Base-by-base conservation (phyloP, 2,797 vertebrate species). In the Odontamblyopus rebecca region DNA sequence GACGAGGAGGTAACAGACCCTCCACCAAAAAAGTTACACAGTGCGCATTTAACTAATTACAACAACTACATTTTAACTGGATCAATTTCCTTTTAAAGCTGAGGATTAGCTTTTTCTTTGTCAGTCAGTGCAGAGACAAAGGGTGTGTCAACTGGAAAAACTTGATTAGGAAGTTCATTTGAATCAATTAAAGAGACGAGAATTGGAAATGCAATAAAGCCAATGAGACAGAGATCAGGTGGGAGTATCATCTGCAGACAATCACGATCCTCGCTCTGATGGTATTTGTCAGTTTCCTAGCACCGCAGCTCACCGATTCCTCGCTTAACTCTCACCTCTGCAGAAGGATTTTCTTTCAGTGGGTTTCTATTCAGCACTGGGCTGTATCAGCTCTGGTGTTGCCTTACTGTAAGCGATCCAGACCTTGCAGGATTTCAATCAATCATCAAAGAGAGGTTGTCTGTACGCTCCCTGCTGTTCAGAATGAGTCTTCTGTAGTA, bases 341-440 rank as follows among this genome's bases (percentile, higher is more conserved):
- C 80, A 63, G 79, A 51, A 61, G 83, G 86, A 86, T 90, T 87
- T 83, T 77, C 82, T 89, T 91, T 89, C 89, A 87, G 74, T 51
- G 85, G 78, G 80, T 80, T 75, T 84, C 68, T 80, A 60, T 78
- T 78, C 82, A 71, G 70, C 35, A 65, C 81, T 4, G 80, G 72
- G 67, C 82, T 78, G 83, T 79, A 91, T 90, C 87, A 89, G 89
- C 89, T 84, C 64, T 70, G 89, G 91, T 90, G 85, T 93, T 84
- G 68, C 81, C 83, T 93, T 92, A 90, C 93, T 80, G 91, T 87
- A 91, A 93, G 88, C 26, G 87, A 92, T 92, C 88, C 81, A 68
- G 82, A 86, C 83, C 80, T 89, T 82, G 87, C 81, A 69, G 87
- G 89, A 90, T 91, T 90, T 89, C 88, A 87, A 91, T 93, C 91